phyloP scores from a whole-genome alignment of 2,888 invertebrate genomes.

The Cheiracanthium punctorium region DNA sequence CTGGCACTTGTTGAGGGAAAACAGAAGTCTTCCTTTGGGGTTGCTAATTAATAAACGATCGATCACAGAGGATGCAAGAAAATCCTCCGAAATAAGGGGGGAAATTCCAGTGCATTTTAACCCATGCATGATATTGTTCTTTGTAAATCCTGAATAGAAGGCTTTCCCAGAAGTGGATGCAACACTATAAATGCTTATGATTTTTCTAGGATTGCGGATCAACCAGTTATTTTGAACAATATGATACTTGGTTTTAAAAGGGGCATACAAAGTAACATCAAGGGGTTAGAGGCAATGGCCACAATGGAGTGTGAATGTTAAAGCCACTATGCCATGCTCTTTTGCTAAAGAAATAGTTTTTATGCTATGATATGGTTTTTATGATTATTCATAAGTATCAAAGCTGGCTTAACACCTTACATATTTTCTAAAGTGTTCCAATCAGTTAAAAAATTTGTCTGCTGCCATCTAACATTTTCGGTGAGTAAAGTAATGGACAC shows the following conservation, averaged over 20 bases:
- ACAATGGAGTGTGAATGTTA: too few species aligned
- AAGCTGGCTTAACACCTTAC: constrained; percentile 68
- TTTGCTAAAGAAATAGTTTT: constrained; percentile 73
- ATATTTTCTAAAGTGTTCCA: constrained; percentile 74
- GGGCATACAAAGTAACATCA: constrained; percentile 71
- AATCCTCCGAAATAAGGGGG: too few species aligned
- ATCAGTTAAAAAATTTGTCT: too few species aligned
- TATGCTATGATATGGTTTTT: constrained; percentile 73
- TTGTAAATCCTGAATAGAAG: not conserved
- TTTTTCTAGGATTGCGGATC: not conserved
- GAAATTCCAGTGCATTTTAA: constrained; percentile 32
- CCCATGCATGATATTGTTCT: not conserved
- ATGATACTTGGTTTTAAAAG: constrained; percentile 13
- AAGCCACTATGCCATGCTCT: constrained; percentile 75
- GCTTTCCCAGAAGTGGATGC: not conserved
- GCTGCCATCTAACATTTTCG: too few species aligned
- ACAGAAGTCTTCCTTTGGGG: too few species aligned
- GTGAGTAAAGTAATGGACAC: too few species aligned
- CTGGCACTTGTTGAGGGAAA: too few species aligned
- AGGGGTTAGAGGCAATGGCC: too few species aligned
- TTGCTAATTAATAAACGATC: too few species aligned
- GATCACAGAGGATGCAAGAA: too few species aligned
- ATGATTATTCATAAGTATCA: too few species aligned
- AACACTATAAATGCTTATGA: too few species aligned
- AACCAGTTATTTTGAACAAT: not conserved